A percentile compares a stretch with the other conserved stretches of the same genome.
Evolutionary conservation across 2,113 vertebrate genomes (phyloP).

Genomic region (Erinaceus europaeus): DNA sequence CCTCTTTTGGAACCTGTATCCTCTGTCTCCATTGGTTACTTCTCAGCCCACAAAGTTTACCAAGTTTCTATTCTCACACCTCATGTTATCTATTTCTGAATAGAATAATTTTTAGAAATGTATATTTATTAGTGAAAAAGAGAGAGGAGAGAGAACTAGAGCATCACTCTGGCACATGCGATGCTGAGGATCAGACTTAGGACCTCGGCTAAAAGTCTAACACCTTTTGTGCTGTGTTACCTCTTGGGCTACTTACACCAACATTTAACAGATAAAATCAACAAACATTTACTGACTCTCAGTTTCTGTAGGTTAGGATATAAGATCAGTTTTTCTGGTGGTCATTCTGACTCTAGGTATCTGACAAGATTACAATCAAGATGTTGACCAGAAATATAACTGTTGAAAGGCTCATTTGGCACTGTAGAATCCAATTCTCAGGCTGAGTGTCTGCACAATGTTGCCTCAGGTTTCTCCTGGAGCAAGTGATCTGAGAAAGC

Average conservation of each 20-base stretch:
- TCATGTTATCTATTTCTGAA: too few species aligned
- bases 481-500: background rate
- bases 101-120: too few species aligned
- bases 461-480: background rate
- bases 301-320: background rate
- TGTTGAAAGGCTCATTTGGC: background rate
- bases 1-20: background rate
- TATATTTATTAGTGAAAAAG: too few species aligned
- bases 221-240: too few species aligned
- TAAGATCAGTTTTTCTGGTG: background rate
- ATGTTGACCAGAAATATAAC: background rate
- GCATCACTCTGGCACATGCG: too few species aligned
- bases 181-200: too few species aligned
- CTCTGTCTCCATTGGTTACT: background rate
- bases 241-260: too few species aligned
- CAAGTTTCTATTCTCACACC: background rate
- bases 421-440: background rate
- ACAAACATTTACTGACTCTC: background rate
- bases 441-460: background rate
- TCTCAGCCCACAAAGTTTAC: background rate
- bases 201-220: too few species aligned
- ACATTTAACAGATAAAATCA: background rate
- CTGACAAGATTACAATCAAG: background rate
- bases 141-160: too few species aligned
- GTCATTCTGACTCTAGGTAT: background rate